Conservation (phyloP, 1,140 invertebrate species). For the Dreissena polymorpha region DNA sequence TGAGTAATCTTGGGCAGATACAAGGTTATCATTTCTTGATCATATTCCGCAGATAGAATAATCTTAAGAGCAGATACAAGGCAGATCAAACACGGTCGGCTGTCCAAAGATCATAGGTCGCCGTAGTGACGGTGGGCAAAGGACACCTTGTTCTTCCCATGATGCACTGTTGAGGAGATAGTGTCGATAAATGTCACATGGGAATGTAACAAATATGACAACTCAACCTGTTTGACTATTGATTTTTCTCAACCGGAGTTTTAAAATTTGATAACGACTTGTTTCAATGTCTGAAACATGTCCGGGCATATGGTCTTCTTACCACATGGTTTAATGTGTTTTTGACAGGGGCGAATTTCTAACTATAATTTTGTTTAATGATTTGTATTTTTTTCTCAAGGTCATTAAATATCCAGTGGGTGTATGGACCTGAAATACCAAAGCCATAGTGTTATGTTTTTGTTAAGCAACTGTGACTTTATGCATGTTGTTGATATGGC, state of each 20-base stretch:
- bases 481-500: too few species aligned
- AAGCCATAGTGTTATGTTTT: too few species aligned
- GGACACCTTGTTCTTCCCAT: constrained; percentile 33
- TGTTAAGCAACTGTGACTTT: too few species aligned
- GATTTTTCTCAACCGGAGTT: neutral
- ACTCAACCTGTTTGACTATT: neutral
- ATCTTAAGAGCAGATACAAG: constrained; percentile 30
- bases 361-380: too few species aligned
- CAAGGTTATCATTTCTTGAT: constrained; percentile 28
- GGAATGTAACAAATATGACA: neutral
- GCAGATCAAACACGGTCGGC: constrained; percentile 16
- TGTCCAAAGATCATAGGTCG: constrained; percentile 38
- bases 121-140: constrained; percentile 19
- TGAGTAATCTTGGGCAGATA: constrained; percentile 30
- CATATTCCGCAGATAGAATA: constrained; percentile 6
- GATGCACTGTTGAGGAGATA: constrained; percentile 28
- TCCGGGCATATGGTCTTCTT: too few species aligned
- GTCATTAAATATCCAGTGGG: too few species aligned
- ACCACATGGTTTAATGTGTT: too few species aligned
- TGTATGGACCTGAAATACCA: too few species aligned
- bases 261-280: neutral
- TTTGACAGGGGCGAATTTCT: too few species aligned
- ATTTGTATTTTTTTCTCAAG: too few species aligned
- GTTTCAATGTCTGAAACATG: neutral
- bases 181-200: constrained; percentile 21